Evolutionary conservation across 30 jellyfish, hydroid and myxozoan species (phyloP), one percentile per base, ranked within the genome.

Genomic region (Pelagia noctiluca): DNA sequence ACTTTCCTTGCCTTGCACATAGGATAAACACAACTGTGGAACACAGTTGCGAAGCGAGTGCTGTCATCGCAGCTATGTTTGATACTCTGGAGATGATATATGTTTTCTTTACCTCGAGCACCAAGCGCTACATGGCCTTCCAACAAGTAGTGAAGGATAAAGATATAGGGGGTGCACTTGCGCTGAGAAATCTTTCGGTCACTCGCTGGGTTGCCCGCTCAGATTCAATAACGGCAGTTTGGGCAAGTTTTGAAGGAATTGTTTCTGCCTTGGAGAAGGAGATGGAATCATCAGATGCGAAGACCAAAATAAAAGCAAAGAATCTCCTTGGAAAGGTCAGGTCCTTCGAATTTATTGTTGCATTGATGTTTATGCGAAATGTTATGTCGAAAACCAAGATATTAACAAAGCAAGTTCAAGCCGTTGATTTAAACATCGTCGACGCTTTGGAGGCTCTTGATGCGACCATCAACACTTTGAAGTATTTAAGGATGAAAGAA

Each of bases 1-100:
- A 78, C 82, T 78, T 78, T 78, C 89, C 89, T 61, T 78, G 89
- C 66, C 81, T 78, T 19, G 82, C 89, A 30, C 89, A 78, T 36
- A 78, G 82, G 80, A 78, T 78, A 19, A 78, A 60, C 79, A 53
- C 88, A 76, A 78, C 89, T 63, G 50, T 78, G 80, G 89, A 54
- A 47, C 89, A 78, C 49, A 78, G 89, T 78, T 78, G 70, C 66
- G 82, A 78, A 63, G 89, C 82, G 26, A 78, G 89, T 38, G 81
- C 82, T 63, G 69, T 78, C 82, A 78, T 78, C 52, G 82, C 89
- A 54, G 89, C 25, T 76, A 76, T 78, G 89, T 78, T 78, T 78
- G 89, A 78, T 37, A 78, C 82, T 34, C 80, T 78, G 68, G 89
- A 78, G 35, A 60, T 29, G 81, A 60, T 78, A 18, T 50, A 78